Conservation (phyloP, 2,888 invertebrate genomes). For the Nezara viridula region DNA sequence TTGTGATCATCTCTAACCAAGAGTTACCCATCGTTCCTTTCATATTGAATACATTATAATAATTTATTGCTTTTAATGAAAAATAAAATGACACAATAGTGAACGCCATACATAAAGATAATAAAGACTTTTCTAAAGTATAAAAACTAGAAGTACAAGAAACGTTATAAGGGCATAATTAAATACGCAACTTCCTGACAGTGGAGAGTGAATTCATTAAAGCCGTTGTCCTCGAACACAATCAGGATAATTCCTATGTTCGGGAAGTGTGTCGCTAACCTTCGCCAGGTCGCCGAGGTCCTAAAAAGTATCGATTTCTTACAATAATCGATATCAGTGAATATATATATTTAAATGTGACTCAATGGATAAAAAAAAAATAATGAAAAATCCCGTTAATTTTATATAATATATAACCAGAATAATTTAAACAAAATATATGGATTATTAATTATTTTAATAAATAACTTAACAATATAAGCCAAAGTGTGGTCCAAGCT, state of each 20-base stretch:
- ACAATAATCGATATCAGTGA: not conserved
- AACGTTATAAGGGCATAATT: slow-evolving; percentile 29
- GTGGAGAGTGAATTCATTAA: slow-evolving; percentile 46
- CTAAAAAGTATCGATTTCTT: not conserved
- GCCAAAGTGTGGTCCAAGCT: not conserved
- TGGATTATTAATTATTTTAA: too few species aligned
- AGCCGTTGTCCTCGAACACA: slow-evolving; percentile 44
- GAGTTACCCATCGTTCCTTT: too few species aligned
- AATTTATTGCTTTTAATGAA: not conserved
- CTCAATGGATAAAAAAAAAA: not conserved
- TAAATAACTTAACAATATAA: too few species aligned
- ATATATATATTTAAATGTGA: not conserved
- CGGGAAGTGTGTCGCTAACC: slow-evolving; percentile 27
- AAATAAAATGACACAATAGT: not conserved
- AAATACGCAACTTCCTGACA: slow-evolving; percentile 44
- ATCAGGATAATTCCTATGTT: slow-evolving; percentile 28
- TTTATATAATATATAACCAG: too few species aligned
- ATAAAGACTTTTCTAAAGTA: not conserved
- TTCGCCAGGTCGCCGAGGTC: slow-evolving; percentile 11
- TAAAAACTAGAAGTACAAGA: slow-evolving; percentile 13
- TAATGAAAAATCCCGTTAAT: too few species aligned
- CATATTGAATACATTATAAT: not conserved
- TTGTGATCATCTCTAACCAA: too few species aligned
- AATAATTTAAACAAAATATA: too few species aligned
- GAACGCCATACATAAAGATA: not conserved